These are phyloP conservation scores for Seladonia tumulorum DNA, from an alignment of 2,888 invertebrate genomes.

Conservation along the genomic window DNA sequence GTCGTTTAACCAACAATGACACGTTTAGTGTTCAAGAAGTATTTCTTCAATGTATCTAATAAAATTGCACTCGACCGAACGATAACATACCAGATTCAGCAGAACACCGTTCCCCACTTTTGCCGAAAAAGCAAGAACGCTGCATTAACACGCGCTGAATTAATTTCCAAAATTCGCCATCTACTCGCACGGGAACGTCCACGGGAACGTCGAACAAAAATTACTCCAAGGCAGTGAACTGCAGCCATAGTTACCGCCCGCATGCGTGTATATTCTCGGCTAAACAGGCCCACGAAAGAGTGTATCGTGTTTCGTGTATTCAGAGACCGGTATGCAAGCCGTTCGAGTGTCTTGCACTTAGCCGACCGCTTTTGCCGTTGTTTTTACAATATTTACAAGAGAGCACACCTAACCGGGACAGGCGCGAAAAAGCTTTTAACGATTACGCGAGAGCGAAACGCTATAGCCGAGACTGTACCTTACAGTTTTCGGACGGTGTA, in stretches of 20 bases:
- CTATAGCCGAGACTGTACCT: background rate
- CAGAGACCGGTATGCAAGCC: background rate
- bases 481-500: background rate
- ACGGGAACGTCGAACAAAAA: background rate
- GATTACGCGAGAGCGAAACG: background rate
- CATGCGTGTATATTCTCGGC: background rate
- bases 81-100: background rate
- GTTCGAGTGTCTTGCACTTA: background rate
- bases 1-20: no score
- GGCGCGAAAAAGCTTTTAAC: background rate
- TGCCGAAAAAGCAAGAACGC: background rate
- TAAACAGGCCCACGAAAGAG: background rate
- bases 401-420: background rate
- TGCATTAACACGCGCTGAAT: background rate
- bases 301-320: background rate
- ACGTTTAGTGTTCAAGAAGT: no score
- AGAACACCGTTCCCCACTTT: background rate
- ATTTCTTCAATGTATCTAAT: no score
- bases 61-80: background rate
- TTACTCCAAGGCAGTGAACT: background rate
- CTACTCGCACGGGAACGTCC: background rate
- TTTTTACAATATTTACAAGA: background rate
- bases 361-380: background rate
- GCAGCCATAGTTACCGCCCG: background rate
- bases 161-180: background rate